Evolutionary conservation across 2,888 invertebrate genomes (phyloP).

Genomic region (Lasioglossum vierecki): DNA sequence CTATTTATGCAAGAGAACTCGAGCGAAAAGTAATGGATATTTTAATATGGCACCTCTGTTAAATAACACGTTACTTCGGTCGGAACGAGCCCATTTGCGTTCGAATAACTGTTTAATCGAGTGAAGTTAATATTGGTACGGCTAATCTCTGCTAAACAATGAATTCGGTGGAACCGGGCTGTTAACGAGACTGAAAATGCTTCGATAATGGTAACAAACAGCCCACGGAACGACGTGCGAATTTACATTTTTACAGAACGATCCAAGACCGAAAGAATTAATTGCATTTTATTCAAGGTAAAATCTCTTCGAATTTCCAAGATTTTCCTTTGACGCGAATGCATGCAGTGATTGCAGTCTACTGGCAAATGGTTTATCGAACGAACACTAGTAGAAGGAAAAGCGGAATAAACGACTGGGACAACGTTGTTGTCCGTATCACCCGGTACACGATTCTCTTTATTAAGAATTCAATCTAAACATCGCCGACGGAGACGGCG

Average conservation of each 20-base stretch:
- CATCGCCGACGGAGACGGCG: slow-evolving; percentile 12
- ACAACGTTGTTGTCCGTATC: background rate
- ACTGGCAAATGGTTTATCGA: background rate
- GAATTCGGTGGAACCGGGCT: background rate
- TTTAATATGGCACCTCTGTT: background rate
- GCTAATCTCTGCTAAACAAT: slow-evolving; percentile 4
- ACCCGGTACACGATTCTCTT: slow-evolving; percentile 17
- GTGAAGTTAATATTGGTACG: background rate
- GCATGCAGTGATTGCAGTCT: background rate
- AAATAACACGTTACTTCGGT: background rate
- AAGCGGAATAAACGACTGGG: background rate
- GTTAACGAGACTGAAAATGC: background rate
- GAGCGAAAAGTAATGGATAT: background rate
- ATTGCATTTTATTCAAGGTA: background rate
- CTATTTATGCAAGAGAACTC: background rate
- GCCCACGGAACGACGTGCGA: background rate
- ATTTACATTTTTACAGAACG: background rate
- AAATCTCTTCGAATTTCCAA: background rate
- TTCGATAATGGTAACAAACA: background rate
- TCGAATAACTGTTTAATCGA: slow-evolving; percentile 10
- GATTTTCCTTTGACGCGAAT: background rate
- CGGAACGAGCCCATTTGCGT: background rate
- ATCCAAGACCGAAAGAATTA: background rate
- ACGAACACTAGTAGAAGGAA: background rate
- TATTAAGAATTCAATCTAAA: slow-evolving; percentile 45